Base-by-base conservation (phyloP, 2,888 invertebrate genomes). In the Drosophila nigricruria region DNA sequence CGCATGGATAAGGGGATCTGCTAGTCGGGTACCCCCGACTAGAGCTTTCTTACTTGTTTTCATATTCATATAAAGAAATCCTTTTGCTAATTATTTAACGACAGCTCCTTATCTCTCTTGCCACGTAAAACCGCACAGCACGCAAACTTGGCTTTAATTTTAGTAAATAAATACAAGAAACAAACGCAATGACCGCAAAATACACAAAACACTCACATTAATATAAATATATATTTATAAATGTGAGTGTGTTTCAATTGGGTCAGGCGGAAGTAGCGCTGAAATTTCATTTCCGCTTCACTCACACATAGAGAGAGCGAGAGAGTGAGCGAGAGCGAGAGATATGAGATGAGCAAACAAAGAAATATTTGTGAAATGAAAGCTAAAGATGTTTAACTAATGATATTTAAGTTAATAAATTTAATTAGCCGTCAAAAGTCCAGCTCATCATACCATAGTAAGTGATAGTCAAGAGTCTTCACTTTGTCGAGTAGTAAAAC, bases 221-320 rank as follows among this genome's bases (percentile, higher is more conserved):
- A 12, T 42, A 18, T 50, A 9, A 20, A 16, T 50, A 14, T 36
- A 18, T 49, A 47, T 45, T 25, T 45, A 16, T n/a, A 47, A 47
- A 5, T 6, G 30, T 5, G 50, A 20, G 14, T 16, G 18, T 23
- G 14, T 59, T 49, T n/a, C 42, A 82, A 73, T 76, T 73, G 67
- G 77, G 80, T 84, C 80, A 81, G 82, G 43, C 77, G 80, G 82
- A 88, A 73, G 49, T 67, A 49, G 14, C 52, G 61, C 70, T 60
- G 50, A 76, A 76, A 60, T 70, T 70, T 81, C 58, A 88, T 82
- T 82, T 88, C 75, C 87, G 70, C 47, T 73, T 71, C 36, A 57
- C 1, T 40, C 20, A 43, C 40, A 56, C 50, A 69, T 45, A 20
- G 9, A 61, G 52, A n/a, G 63, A 52, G 45, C 32, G 16, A 40